phyloP scores from a whole-genome alignment of 1,140 invertebrate genomes.

The Micrasema longulum region DNA sequence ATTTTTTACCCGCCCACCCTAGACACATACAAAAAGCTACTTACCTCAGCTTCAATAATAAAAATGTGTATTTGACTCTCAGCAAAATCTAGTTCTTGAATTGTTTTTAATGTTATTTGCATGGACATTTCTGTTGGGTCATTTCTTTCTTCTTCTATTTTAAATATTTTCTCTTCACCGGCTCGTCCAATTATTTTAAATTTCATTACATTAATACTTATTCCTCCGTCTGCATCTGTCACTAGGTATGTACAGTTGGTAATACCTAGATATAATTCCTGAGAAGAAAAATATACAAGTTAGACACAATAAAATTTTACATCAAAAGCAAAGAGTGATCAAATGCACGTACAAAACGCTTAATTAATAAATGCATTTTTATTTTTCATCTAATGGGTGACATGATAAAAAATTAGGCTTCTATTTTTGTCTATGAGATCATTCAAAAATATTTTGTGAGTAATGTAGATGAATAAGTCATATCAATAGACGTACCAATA shows the following conservation, averaged over 20 bases:
- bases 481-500: no score
- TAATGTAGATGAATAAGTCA: no score
- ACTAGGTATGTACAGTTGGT: slow-evolving; percentile 64
- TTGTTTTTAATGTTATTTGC: slow-evolving; percentile 59
- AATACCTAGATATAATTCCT: slow-evolving; percentile 62
- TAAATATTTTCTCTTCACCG: slow-evolving; percentile 58
- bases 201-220: slow-evolving; percentile 62
- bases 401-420: no score
- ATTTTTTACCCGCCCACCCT: no score
- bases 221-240: slow-evolving; percentile 62
- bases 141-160: slow-evolving; percentile 55
- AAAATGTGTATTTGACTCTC: slow-evolving; percentile 63
- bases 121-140: slow-evolving; percentile 55
- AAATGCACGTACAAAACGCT: no score
- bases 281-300: slow-evolving; percentile 6
- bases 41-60: slow-evolving; percentile 61
- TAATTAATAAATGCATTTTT: no score
- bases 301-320: no score
- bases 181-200: slow-evolving; percentile 60
- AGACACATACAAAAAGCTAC: no score
- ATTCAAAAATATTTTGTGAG: no score
- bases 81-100: slow-evolving; percentile 58
- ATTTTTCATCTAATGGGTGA: no score
- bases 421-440: no score
- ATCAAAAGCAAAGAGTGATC: no score